A percentile compares a stretch with the other conserved stretches of the same genome.
Evolutionary conservation across 2,888 invertebrate species (phyloP).

Genomic region (Bursaphelenchus okinawaensis): DNA sequence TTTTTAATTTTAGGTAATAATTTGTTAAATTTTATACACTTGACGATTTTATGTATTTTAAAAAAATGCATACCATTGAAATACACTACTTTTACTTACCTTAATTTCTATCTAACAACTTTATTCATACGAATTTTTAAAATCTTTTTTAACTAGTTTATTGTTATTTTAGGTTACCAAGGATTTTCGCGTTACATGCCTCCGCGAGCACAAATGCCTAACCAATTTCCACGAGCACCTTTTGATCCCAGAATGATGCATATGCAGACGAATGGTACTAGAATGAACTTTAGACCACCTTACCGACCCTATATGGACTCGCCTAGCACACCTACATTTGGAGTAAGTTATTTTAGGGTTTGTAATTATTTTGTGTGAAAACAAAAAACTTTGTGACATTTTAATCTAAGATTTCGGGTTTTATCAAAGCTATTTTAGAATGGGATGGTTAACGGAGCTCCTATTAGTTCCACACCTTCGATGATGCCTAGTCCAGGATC

Average conservation of each 20-base stretch:
- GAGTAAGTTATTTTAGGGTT: background rate
- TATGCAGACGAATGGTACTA: background rate
- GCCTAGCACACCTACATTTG: constrained; percentile 32
- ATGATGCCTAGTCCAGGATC: constrained; percentile 37
- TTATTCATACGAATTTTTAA: background rate
- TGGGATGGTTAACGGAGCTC: constrained; percentile 41
- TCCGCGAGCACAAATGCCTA: background rate
- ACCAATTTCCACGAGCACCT: background rate
- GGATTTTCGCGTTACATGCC: background rate
- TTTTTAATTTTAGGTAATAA: background rate
- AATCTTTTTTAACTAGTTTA: background rate
- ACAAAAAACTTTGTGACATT: background rate
- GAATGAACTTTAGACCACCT: constrained; percentile 1
- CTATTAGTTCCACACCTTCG: constrained; percentile 33
- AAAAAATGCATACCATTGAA: too few relatives aligned
- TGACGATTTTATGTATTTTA: too few relatives aligned
- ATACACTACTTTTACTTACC: too few relatives aligned
- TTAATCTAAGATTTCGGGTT: too few relatives aligned
- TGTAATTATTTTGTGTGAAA: background rate
- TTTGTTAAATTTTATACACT: too few relatives aligned
- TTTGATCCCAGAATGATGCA: constrained; percentile 12
- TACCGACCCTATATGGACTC: constrained; percentile 32
- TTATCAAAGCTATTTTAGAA: constrained; percentile 8
- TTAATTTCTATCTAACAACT: too few relatives aligned
- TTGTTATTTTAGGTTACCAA: background rate